These are phyloP conservation scores for Smittia aterrima DNA, from an alignment of 2,888 invertebrate genomes.

Conservation along the genomic window DNA sequence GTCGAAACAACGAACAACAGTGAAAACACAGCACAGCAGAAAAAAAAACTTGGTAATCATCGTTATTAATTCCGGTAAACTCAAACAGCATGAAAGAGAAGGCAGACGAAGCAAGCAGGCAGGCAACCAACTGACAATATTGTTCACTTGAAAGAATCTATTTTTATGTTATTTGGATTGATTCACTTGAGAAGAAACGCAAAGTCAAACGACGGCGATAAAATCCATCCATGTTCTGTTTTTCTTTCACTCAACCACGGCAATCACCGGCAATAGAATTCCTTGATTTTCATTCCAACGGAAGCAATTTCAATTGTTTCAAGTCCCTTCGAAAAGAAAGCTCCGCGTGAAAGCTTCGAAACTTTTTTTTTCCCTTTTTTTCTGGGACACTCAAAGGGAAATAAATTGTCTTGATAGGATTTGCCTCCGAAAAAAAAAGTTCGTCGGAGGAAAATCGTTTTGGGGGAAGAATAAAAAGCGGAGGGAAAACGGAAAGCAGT, in stretches of 20 bases:
- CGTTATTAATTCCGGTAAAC: slow-evolving; percentile 39
- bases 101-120: not conserved
- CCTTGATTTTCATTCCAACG: not conserved
- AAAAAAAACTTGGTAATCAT: slow-evolving; percentile 26
- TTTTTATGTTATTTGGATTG: slow-evolving; percentile 24
- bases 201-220: slow-evolving; percentile 21
- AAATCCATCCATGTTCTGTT: slow-evolving; percentile 24
- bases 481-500: not conserved
- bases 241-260: not conserved
- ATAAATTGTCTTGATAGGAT: slow-evolving; percentile 35
- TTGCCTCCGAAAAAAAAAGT: not conserved
- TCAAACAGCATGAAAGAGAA: slow-evolving; percentile 27
- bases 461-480: not conserved
- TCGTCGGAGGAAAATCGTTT: not conserved
- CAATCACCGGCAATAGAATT: not conserved
- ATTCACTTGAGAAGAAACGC: slow-evolving; percentile 24
- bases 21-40: slow-evolving; percentile 22
- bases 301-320: slow-evolving; percentile 38
- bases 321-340: not conserved
- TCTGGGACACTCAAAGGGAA: slow-evolving; percentile 6
- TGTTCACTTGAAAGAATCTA: slow-evolving; percentile 24
- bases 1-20: slow-evolving; percentile 13
- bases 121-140: slow-evolving; percentile 9
- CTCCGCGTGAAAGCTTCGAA: no score
- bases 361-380: not conserved